Base-by-base conservation (phyloP, 1,140 invertebrate species). In the Neodiprion virginianus region DNA sequence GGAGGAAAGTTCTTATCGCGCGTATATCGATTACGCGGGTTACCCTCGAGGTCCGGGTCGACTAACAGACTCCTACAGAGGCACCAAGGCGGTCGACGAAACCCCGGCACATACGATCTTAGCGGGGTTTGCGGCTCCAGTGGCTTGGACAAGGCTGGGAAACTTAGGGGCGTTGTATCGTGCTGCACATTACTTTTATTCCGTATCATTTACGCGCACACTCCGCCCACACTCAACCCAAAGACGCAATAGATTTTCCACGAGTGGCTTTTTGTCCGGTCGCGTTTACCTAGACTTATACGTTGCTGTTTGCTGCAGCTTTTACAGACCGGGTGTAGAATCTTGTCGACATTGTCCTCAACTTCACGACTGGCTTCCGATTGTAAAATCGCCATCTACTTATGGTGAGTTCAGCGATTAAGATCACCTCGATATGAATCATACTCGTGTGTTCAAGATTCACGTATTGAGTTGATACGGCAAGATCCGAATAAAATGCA, bases 191-290 rank as follows among this genome's bases (percentile, higher is more conserved):
- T 88, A 88, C 87, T 88, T 88, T 88, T 88, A 88, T 88, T 88
- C 85, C 87, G 87, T 88, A 87, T 88, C 87, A 88, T 88, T 88
- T 88, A 84, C 88, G 86, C 85, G 84, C 83, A 87, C 87, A 85
- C 80, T 85, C 79, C 76, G 77, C 77, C n/a, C 40, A 69, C 21
- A 69, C 67, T 23, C 14, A 69, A 21, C 67, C 67, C 40, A 21
- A 69, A 47, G 67, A 69, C 48, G 72, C 75, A 76, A 76, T 76
- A 76, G 75, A 76, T 76, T 76, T 76, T 76, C 69, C 14, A 68
- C 40, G 72, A 76, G 75, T 74, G 75, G 69, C 74, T 76, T 74
- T 74, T 73, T 69, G n/a, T n/a, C 21, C 67, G 67, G 65, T 69
- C 47, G 48, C 53, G n/a, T 61, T 67, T 47, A 28, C 50, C 67